Evolutionary conservation across 2,797 vertebrate genomes (phyloP).

Genomic region (Alectoris magna): DNA sequence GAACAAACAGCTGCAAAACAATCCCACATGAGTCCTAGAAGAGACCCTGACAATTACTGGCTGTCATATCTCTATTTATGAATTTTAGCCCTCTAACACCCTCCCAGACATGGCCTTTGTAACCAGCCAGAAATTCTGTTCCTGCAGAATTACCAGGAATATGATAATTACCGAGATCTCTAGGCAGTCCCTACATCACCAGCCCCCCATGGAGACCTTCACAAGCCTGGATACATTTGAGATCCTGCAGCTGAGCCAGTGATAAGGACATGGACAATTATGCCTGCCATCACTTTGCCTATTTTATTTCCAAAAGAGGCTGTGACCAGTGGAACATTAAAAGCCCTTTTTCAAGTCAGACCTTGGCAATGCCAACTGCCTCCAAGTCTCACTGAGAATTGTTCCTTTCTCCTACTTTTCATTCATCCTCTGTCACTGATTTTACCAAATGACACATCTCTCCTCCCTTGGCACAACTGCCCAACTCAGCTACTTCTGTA

Average conservation of each 20-base stretch:
- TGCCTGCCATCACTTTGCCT: background rate
- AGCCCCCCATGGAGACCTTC: background rate
- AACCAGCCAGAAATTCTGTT: background rate
- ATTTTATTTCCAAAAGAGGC: background rate
- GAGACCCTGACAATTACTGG: background rate
- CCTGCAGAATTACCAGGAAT: background rate
- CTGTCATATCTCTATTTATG: background rate
- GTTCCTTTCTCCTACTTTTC: background rate
- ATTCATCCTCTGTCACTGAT: background rate
- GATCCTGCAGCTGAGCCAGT: background rate
- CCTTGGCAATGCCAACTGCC: background rate
- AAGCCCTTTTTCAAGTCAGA: background rate
- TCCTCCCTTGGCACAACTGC: background rate
- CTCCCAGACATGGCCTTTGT: background rate
- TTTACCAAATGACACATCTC: background rate
- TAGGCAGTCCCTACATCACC: background rate
- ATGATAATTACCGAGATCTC: background rate
- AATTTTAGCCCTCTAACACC: background rate
- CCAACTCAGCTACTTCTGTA: background rate
- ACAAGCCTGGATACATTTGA: background rate
- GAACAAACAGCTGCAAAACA: background rate
- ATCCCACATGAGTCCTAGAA: background rate
- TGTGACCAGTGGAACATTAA: background rate
- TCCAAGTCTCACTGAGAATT: background rate
- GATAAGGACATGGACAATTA: background rate